Base-by-base conservation (phyloP, 2,888 invertebrate species). In the Sussaba pulchella region DNA sequence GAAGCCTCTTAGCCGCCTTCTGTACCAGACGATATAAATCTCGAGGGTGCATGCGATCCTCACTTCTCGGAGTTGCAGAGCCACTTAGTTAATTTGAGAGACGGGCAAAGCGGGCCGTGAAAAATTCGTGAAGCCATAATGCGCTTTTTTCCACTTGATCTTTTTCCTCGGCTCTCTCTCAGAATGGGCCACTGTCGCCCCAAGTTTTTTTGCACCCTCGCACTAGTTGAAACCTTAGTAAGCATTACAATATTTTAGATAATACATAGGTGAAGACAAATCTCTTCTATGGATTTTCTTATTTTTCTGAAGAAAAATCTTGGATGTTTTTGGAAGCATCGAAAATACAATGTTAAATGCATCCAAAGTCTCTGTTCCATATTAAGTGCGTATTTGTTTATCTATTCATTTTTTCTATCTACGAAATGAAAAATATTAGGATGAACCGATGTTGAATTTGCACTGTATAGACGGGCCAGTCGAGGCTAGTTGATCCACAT, bases 121-220 rank as follows among this genome's bases (percentile, higher is more conserved):
- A 82, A 80, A 80, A 80, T 64, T 78, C 74, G 45, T 71, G 67
- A 72, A 82, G 69, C 26, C 66, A 75, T 71, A 71, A 75, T 52
- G 57, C 52, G 57, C 36, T 24, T 59, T 54, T 14, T 61, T 59
- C 61, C 41, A n/a, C n/a, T n/a, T 43, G 43, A 21, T 36, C 50
- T 52, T 36, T 36, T 52, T 31, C 21, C 19, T 31, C 43, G 14
- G 6, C 17, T 41, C 43, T 41, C 45, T 21, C 39, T 14, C 12
- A 31, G 54, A 24, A 17, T 31, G 36, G 26, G 31, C 45, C 45
- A 45, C 45, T 12, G 43, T 26, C 26, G 9, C 8, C 14, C 19
- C 26, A 1, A 21, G 43, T 43, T 45, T 43, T 8, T 41, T 61
- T 21, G 21, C 36, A 39, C 10, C 5, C 24, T 63, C 21, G 21